These are phyloP conservation scores for Chaetops frenatus DNA, from an alignment of 2,113 vertebrate genomes.

Conservation along the genomic window DNA sequence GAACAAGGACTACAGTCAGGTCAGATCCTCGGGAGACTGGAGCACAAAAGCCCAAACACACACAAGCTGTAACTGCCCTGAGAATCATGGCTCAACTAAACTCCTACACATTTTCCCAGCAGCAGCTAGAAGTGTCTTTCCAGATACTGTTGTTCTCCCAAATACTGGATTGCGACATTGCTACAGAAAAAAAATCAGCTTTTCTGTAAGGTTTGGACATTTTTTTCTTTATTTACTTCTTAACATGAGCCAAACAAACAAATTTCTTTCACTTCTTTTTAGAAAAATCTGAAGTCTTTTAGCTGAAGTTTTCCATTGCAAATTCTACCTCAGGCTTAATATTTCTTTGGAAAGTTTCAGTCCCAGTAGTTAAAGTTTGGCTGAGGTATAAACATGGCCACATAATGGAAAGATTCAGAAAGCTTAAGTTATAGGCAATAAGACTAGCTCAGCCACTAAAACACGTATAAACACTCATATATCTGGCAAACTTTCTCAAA, in stretches of 20 bases:
- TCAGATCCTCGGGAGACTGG: background rate
- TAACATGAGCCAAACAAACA: background rate
- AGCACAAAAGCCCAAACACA: background rate
- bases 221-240: background rate
- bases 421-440: background rate
- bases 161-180: background rate
- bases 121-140: background rate
- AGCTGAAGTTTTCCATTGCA: background rate
- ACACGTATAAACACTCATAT: background rate
- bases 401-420: slow-evolving; percentile 17
- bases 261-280: background rate
- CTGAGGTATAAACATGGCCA: background rate
- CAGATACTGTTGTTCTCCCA: background rate
- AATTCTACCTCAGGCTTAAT: background rate
- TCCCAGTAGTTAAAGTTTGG: background rate
- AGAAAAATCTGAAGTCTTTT: background rate
- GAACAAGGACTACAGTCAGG: background rate
- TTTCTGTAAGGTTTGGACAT: background rate
- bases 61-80: background rate
- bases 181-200: background rate
- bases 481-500: background rate
- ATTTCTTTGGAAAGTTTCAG: background rate
- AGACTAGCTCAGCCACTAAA: background rate
- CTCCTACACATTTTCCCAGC: background rate
- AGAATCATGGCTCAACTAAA: background rate